A percentile compares a stretch with the other conserved stretches of the same genome.
phyloP scores from a whole-genome alignment of 1,140 invertebrate species.

The Saccostrea cuccullata region DNA sequence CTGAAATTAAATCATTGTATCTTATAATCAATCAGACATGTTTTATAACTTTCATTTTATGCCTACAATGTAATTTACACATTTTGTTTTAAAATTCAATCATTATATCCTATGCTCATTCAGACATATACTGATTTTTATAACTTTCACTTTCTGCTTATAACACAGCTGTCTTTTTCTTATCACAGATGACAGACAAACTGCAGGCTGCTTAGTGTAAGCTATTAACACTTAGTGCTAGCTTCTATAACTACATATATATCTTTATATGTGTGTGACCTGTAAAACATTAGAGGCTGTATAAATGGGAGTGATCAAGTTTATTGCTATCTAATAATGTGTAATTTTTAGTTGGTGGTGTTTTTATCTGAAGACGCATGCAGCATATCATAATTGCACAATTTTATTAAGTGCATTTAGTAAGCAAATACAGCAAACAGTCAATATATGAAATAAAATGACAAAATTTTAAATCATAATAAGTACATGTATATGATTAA shows the following conservation, averaged over 20 bases:
- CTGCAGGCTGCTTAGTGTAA: background rate
- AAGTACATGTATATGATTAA: no score
- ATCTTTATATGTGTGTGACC: no score
- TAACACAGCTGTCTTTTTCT: background rate
- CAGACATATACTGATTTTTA: background rate
- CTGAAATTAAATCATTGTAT: no score
- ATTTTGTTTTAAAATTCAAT: background rate
- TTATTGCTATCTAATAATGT: no score
- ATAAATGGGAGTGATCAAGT: no score
- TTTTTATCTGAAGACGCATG: background rate
- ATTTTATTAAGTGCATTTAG: no score
- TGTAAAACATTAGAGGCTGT: no score
- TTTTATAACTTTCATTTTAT: no score
- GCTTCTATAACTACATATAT: background rate
- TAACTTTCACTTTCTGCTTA: background rate
- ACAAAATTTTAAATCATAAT: no score
- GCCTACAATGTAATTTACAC: no score
- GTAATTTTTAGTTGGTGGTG: background rate
- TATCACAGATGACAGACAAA: background rate
- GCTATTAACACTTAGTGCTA: background rate
- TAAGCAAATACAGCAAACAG: no score
- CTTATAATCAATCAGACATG: background rate
- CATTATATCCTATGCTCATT: background rate
- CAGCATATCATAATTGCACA: background rate
- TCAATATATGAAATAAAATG: no score